These are phyloP conservation scores for Cyphomyrus plagiostoma DNA, from an alignment of 2,113 vertebrate genomes.

Conservation along the genomic window DNA sequence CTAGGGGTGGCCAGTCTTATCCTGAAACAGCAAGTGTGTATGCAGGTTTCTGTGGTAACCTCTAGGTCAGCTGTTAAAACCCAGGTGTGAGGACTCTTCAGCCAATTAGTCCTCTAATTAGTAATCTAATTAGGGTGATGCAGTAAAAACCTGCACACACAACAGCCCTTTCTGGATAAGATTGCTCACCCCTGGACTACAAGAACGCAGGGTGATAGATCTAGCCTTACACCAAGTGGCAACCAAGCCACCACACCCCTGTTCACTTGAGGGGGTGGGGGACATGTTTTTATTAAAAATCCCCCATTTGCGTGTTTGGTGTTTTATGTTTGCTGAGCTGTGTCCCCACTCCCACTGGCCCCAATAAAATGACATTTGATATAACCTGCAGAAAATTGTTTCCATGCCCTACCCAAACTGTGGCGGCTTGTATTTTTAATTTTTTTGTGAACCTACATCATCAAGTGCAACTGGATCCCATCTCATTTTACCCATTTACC, in stretches of 20 bases:
- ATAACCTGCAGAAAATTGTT: neutral
- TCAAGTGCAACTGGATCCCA: neutral
- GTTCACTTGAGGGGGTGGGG: neutral
- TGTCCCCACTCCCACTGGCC: neutral
- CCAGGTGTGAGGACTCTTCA: neutral
- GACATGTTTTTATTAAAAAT: constrained; percentile 14
- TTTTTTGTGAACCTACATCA: neutral
- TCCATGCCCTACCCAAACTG: neutral
- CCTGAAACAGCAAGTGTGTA: neutral
- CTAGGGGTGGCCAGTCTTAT: neutral
- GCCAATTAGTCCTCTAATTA: neutral
- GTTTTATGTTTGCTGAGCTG: neutral
- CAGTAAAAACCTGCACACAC: neutral
- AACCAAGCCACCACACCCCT: neutral
- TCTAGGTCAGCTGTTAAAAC: neutral
- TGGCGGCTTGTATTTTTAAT: neutral
- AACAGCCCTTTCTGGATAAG: neutral
- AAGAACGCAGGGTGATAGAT: neutral
- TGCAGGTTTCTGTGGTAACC: neutral
- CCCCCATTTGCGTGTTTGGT: neutral
- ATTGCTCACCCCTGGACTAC: neutral
- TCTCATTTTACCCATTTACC: neutral
- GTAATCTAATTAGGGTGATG: neutral
- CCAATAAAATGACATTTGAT: neutral
- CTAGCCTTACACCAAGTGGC: neutral